Base-by-base conservation (phyloP, 2,888 invertebrate species). In the Hypena proboscidalis region DNA sequence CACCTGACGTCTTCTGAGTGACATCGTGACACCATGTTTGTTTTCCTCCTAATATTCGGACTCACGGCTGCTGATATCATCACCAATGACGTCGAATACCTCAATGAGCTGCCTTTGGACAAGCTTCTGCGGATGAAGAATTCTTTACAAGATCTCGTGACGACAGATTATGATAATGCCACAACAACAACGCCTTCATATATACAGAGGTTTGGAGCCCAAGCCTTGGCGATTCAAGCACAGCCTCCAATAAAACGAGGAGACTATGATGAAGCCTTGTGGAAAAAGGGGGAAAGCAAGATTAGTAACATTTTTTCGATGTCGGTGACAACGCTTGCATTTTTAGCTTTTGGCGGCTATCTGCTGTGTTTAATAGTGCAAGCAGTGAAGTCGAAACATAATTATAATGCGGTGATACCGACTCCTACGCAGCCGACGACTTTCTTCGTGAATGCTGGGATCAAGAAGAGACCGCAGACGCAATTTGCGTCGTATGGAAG, bases 321-420 rank as follows among this genome's bases (percentile, higher is more conserved):
- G 58, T 94, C 96, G 0, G 92, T 97, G 5, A 96, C 96, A 0
- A 93, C 95, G 0, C 80, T 97, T 36, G 94, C 97, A 0, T 97
- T 97, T 81, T 81, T 97, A 4, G 97, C 97, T 0, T 97, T 97
- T 67, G 97, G 96, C 0, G 97, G 96, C 1, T 97, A 97, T 71
- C 82, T 97, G 10, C 75, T 97, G 1, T 95, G 96, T 63, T 84
- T 97, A 30, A 94, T 96, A 35, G 94, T 96, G 14, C 94, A 95
- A 66, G 95, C 95, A 0, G 92, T 96, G 36, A 94, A 93, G 68
- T 92, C 93, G 10, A 95, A 95, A 73, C 92, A 92, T 54, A 85
- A 70, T 13, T 77, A 75, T 50, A 72, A 69, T 14, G 29, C 54
- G 0, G 59, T 78, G 7, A 73, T 81, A 1, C 70, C 75, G 0